Percentiles rank a stretch among this genome's conserved stretches.
Evolutionary conservation across 1,140 invertebrate genomes (phyloP).

Genomic region (Scaptodrosophila lebanonensis): DNA sequence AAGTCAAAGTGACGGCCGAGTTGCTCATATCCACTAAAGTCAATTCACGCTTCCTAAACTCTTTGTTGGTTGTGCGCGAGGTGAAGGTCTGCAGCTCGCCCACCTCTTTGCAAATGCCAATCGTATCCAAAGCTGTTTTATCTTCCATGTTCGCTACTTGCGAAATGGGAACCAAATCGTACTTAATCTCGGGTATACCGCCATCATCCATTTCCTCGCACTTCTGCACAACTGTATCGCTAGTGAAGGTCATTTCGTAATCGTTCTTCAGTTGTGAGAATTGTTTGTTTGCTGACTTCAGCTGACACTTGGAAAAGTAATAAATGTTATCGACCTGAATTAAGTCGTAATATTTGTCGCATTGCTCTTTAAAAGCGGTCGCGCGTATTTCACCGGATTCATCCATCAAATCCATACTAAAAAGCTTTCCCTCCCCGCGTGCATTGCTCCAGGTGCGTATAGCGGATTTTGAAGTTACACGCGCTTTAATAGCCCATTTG

Average conservation of each 20-base stretch:
- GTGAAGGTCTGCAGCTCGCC: slow-evolving; percentile 86
- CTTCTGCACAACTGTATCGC: slow-evolving; percentile 86
- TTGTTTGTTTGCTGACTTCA: slow-evolving; percentile 96
- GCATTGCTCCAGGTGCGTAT: slow-evolving; percentile 95
- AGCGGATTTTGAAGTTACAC: slow-evolving; percentile 89
- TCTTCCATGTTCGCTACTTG: slow-evolving; percentile 84
- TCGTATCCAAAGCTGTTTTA: slow-evolving; percentile 88
- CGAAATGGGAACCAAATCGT: slow-evolving; percentile 88
- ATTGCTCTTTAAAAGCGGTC: slow-evolving; percentile 94
- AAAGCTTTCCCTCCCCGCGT: slow-evolving; percentile 94
- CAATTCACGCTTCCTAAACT: slow-evolving; percentile 94
- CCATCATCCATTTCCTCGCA: slow-evolving; percentile 82
- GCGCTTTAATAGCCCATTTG: slow-evolving; percentile 94
- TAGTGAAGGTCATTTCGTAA: slow-evolving; percentile 95
- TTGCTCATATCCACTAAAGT: slow-evolving; percentile 91
- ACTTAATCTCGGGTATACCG: slow-evolving; percentile 87
- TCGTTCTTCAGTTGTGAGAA: slow-evolving; percentile 92
- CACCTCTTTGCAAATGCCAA: slow-evolving; percentile 90
- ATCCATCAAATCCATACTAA: slow-evolving; percentile 94
- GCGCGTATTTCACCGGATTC: slow-evolving; percentile 95
- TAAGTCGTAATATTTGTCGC: slow-evolving; percentile 94
- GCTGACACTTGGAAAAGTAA: slow-evolving; percentile 87
- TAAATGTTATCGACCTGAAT: slow-evolving; percentile 93
- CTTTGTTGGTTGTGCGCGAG: slow-evolving; percentile 85
- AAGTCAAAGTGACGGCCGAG: slow-evolving; percentile 84